Percentiles rank a stretch among this genome's conserved stretches.
Evolutionary conservation across 2,888 invertebrate species (phyloP).

Genomic region (Heteromyza rotundicornis): DNA sequence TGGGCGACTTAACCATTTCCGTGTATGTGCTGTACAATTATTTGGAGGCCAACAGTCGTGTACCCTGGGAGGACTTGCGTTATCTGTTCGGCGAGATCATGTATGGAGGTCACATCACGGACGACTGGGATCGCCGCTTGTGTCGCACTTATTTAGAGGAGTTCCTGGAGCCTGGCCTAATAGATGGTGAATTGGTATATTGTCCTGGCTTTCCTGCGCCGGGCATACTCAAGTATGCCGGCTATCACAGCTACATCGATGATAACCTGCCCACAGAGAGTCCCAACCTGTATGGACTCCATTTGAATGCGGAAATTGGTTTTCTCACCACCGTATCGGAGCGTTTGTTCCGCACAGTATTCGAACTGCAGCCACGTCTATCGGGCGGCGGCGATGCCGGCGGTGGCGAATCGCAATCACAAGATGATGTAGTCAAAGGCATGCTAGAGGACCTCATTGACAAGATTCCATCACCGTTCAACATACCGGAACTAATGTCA

Average conservation of each 20-base stretch:
- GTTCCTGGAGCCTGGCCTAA: constrained; percentile 85
- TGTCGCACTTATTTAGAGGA: constrained; percentile 86
- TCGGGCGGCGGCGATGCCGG: constrained; percentile 72
- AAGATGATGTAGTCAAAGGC: constrained; percentile 74
- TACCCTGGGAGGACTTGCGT: constrained; percentile 93
- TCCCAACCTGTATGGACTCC: constrained; percentile 88
- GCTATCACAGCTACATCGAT: constrained; percentile 89
- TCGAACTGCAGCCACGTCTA: constrained; percentile 90
- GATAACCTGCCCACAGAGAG: constrained; percentile 86
- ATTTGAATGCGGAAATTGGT: constrained; percentile 95
- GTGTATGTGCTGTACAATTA: constrained; percentile 90
- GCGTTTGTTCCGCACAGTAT: constrained; percentile 79
- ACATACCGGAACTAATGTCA: constrained; percentile 82
- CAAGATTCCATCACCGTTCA: constrained; percentile 88
- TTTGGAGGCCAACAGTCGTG: constrained; percentile 83
- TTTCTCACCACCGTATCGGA: constrained; percentile 88
- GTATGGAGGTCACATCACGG: constrained; percentile 97
- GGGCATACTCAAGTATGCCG: constrained; percentile 83
- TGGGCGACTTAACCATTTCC: constrained; percentile 90
- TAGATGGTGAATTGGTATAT: constrained; percentile 82
- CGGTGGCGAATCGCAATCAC: constrained; percentile 68
- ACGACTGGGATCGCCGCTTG: constrained; percentile 91
- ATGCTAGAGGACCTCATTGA: constrained; percentile 86
- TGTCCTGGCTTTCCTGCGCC: constrained; percentile 88
- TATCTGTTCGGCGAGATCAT: constrained; percentile 96